phyloP scores from a whole-genome alignment of 1,140 invertebrate species.

The Drosophila lacteicornis region DNA sequence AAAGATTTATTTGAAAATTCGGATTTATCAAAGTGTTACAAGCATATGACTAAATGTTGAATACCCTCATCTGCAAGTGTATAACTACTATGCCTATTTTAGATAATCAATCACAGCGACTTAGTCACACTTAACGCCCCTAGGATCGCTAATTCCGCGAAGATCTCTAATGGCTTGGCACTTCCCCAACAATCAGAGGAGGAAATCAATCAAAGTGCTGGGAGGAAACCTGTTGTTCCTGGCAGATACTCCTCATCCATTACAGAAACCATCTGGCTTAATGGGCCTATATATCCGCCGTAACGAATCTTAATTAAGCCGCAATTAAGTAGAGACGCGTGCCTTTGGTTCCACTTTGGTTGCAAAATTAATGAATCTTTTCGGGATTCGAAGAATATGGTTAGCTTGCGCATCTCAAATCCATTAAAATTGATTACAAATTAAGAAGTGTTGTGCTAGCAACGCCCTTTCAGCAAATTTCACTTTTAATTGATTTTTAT shows the following conservation, averaged over 20 bases:
- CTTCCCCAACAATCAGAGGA: constrained; percentile 47
- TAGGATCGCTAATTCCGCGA: constrained; percentile 1
- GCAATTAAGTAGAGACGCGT: constrained; percentile 65
- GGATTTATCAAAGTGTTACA: neutral
- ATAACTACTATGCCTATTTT: neutral
- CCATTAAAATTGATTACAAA: constrained; percentile 62
- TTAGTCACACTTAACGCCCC: constrained; percentile 38
- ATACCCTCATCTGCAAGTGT: neutral
- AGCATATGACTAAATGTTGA: neutral
- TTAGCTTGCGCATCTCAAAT: constrained; percentile 24
- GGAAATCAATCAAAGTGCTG: constrained; percentile 64
- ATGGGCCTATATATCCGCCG: constrained; percentile 72
- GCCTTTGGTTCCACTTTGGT: constrained; percentile 43
- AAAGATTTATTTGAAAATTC: neutral
- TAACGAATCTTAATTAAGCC: constrained; percentile 76
- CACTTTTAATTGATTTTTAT: constrained; percentile 78
- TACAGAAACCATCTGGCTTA: constrained; percentile 58
- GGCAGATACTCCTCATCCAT: constrained; percentile 16
- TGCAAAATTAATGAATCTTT: constrained; percentile 66
- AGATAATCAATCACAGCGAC: constrained; percentile 38
- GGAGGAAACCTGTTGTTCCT: constrained; percentile 29
- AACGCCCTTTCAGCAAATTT: constrained; percentile 40
- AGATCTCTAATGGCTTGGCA: constrained; percentile 48
- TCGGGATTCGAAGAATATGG: constrained; percentile 11
- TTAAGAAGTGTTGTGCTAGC: constrained; percentile 5